phyloP scores from a whole-genome alignment of 2,113 vertebrate species.

The Charadrius vociferus region DNA sequence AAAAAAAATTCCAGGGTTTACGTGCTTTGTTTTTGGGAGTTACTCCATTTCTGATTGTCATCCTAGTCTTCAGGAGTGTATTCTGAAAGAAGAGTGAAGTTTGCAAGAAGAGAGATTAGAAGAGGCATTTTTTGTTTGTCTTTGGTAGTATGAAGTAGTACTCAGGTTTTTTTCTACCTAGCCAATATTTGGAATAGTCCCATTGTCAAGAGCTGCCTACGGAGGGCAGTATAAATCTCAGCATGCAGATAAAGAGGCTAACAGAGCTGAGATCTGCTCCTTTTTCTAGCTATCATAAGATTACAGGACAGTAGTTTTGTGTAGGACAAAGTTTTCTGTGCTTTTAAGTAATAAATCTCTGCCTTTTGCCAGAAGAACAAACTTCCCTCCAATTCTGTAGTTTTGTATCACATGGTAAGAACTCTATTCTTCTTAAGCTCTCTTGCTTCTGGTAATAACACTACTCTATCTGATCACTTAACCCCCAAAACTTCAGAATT shows the following conservation, averaged over 20 bases:
- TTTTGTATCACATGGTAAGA: neutral
- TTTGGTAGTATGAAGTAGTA: neutral
- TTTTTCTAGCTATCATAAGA: neutral
- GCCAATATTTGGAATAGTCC: neutral
- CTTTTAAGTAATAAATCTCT: neutral
- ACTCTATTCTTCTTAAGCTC: neutral
- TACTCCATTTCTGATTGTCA: neutral
- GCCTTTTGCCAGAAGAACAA: neutral
- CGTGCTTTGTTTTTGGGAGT: neutral
- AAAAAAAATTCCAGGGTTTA: neutral
- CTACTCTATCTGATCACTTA: neutral
- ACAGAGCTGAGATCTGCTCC: neutral
- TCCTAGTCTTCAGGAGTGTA: neutral
- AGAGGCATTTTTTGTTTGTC: neutral
- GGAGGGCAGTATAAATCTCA: neutral
- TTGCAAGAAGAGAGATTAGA: neutral
- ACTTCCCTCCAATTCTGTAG: neutral
- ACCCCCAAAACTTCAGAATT: accelerated
- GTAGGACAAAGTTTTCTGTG: neutral
- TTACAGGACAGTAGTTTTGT: neutral
- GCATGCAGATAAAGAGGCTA: neutral
- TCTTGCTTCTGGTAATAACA: neutral
- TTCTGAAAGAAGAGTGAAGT: neutral
- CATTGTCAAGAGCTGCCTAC: neutral
- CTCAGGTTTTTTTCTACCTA: neutral